Conservation (phyloP, 2,888 invertebrate genomes). For the Metopia argyrocephala region DNA sequence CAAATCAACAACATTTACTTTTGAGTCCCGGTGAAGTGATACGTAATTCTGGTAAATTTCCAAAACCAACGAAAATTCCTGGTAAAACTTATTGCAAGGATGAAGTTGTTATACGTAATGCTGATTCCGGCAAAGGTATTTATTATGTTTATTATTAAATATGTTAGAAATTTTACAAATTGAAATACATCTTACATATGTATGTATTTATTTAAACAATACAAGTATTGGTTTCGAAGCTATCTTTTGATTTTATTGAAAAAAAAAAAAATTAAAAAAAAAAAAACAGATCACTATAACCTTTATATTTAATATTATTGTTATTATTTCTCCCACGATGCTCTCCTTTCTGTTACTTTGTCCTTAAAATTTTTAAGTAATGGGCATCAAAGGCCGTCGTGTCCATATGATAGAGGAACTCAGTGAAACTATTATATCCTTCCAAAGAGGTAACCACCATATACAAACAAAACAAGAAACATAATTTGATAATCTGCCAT, state of each 20-base stretch:
- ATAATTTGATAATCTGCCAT: constrained; percentile 50
- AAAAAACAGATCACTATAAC: constrained; percentile 30
- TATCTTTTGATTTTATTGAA: constrained; percentile 29
- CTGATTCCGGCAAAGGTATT: constrained; percentile 96
- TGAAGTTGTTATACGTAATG: constrained; percentile 95
- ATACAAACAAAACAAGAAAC: constrained; percentile 35
- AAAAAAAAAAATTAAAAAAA: neutral
- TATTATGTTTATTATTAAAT: constrained; percentile 1
- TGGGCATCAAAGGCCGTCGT: constrained; percentile 98
- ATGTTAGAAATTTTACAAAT: neutral
- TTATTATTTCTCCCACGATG: constrained; percentile 60
- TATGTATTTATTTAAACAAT: neutral
- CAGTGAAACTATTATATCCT: constrained; percentile 98
- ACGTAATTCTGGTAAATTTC: constrained; percentile 92
- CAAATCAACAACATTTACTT: constrained; percentile 78
- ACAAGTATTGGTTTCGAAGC: constrained; percentile 48
- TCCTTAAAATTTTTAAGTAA: constrained; percentile 82
- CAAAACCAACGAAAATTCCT: constrained; percentile 92
- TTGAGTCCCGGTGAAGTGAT: constrained; percentile 91
- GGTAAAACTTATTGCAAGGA: constrained; percentile 97
- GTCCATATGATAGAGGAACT: constrained; percentile 99
- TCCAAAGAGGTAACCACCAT: constrained; percentile 94
- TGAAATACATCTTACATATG: neutral
- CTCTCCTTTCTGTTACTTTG: constrained; percentile 58
- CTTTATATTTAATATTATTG: constrained; percentile 52